Evolutionary conservation across 1,140 invertebrate species (phyloP).

Genomic region (Habropoda laboriosa): DNA sequence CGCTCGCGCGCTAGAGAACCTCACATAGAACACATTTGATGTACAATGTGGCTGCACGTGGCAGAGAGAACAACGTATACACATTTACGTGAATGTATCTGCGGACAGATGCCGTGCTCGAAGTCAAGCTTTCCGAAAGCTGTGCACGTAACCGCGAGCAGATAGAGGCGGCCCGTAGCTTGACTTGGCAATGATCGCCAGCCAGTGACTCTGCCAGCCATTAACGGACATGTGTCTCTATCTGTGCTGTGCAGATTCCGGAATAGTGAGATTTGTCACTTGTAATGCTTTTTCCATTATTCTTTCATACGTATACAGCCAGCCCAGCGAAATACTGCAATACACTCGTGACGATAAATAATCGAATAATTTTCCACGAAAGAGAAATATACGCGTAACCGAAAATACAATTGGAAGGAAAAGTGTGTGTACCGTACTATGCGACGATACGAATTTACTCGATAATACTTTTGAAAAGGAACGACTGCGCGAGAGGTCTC

Average conservation of each 20-base stretch:
- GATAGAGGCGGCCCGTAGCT: slow-evolving; percentile 65
- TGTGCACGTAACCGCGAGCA: slow-evolving; percentile 74
- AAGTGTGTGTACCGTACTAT: too few species aligned
- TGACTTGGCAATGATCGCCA: slow-evolving; percentile 81
- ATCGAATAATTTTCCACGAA: too few species aligned
- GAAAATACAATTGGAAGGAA: too few species aligned
- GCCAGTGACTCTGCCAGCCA: slow-evolving; percentile 79
- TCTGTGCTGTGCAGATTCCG: slow-evolving; percentile 63
- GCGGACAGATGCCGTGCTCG: slow-evolving; percentile 66
- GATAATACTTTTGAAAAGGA: too few species aligned
- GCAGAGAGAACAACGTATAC: slow-evolving; percentile 37
- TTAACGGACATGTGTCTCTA: slow-evolving; percentile 81
- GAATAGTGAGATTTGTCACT: slow-evolving; percentile 67
- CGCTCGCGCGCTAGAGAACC: too few species aligned
- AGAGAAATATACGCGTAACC: too few species aligned
- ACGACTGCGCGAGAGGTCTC: too few species aligned
- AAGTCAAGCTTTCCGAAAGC: slow-evolving; percentile 74
- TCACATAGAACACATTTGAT: too few species aligned
- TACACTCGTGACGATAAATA: not conserved
- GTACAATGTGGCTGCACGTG: slow-evolving; percentile 38
- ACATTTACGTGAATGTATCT: slow-evolving; percentile 55
- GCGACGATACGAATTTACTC: too few species aligned
- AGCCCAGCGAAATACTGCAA: not conserved
- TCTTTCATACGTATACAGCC: not conserved
- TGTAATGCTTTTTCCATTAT: slow-evolving; percentile 27